Evolutionary conservation across 2,797 vertebrate species (phyloP).

Genomic region (Margarornis squamiger): DNA sequence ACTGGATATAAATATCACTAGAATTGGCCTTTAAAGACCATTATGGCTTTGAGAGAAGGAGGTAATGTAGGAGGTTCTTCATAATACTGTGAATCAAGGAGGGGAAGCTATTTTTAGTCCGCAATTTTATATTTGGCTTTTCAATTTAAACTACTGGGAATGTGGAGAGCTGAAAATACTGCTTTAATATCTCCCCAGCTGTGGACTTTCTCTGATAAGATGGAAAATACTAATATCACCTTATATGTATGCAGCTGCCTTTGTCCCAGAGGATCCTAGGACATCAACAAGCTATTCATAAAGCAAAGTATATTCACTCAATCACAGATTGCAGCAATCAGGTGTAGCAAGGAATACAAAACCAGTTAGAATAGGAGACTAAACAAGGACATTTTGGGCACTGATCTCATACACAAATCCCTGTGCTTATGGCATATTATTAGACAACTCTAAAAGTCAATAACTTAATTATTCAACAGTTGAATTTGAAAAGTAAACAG

Average conservation of each 20-base stretch:
- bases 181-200: conserved; percentile 61
- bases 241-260: conserved; percentile 39
- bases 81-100: background rate
- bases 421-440: background rate
- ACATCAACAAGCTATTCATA: conserved; percentile 21
- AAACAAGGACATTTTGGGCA: background rate
- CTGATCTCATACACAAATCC: background rate
- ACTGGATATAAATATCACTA: background rate
- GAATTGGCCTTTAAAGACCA: conserved; percentile 28
- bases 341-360: conserved; percentile 18
- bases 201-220: conserved; percentile 36
- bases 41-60: conserved; percentile 2
- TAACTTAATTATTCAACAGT: background rate
- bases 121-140: conserved; percentile 19
- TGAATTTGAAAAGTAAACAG: background rate
- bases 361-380: background rate
- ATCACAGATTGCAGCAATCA: background rate
- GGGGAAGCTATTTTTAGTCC: conserved; percentile 39
- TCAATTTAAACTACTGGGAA: conserved; percentile 37
- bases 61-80: background rate
- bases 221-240: conserved; percentile 48
- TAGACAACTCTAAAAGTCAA: background rate
- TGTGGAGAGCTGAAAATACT: conserved; percentile 47
- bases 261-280: conserved; percentile 22
- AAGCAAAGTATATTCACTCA: conserved; percentile 29